Percentiles rank a stretch among this genome's conserved stretches.
phyloP scores from a whole-genome alignment of 2,797 vertebrate species.

The Rhinichthys osculus region DNA sequence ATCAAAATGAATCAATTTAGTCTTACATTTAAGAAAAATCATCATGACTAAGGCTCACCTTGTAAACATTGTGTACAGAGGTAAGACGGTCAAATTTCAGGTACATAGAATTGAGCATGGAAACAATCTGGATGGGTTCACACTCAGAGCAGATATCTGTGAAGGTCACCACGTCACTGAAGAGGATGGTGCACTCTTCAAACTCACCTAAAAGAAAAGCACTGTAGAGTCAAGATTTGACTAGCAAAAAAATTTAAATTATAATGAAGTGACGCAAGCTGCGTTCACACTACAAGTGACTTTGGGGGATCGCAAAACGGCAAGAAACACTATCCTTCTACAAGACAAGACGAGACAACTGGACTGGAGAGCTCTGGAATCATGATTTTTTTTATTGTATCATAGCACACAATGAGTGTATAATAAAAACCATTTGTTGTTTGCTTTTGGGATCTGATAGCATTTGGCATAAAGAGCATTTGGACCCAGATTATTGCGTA shows the following conservation, averaged over 20 bases:
- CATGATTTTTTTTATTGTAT: too few relatives aligned
- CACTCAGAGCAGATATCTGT: slow-evolving; percentile 83
- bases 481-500: too few relatives aligned
- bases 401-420: too few relatives aligned
- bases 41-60: slow-evolving; percentile 68
- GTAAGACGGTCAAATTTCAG: slow-evolving; percentile 82
- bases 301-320: background rate
- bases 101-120: slow-evolving; percentile 85
- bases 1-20: background rate
- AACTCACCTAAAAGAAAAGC: slow-evolving; percentile 72
- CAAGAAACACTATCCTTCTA: background rate
- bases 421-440: too few relatives aligned
- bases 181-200: slow-evolving; percentile 83
- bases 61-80: slow-evolving; percentile 83
- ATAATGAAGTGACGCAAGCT: background rate
- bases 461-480: too few relatives aligned
- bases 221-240: background rate
- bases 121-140: slow-evolving; percentile 83
- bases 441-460: too few relatives aligned
- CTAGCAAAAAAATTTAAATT: background rate
- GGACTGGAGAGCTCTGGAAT: too few relatives aligned
- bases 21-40: background rate
- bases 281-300: too few relatives aligned
- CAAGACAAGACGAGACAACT: too few relatives aligned
- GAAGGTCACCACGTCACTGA: slow-evolving; percentile 85